phyloP scores from a whole-genome alignment of 1,140 invertebrate species.

The Tachypleus tridentatus region DNA sequence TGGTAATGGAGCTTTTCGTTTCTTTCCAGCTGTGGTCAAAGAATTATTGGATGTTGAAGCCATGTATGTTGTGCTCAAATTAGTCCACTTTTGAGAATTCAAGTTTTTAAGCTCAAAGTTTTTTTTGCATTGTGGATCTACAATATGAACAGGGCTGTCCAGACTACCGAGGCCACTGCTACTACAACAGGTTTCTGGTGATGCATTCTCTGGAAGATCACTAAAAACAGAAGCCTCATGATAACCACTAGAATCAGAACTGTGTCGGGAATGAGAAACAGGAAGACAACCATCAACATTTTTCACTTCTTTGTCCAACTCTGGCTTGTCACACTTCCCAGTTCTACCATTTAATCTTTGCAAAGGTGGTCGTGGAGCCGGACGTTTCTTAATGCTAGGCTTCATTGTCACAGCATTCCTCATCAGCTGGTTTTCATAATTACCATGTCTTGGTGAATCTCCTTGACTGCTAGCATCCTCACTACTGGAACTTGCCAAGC shows the following conservation, averaged over 20 bases:
- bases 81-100: too few species aligned
- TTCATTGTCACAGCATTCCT: constrained; percentile 20
- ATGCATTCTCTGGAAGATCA: neutral
- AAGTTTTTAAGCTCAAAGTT: too few species aligned
- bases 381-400: constrained; percentile 25
- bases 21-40: constrained; percentile 21
- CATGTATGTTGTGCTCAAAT: too few species aligned
- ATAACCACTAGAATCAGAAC: constrained; percentile 20
- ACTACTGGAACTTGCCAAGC: constrained; percentile 34
- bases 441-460: constrained; percentile 35
- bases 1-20: constrained; percentile 26
- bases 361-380: constrained; percentile 26
- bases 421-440: constrained; percentile 29
- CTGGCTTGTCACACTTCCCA: too few species aligned
- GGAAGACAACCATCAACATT: neutral
- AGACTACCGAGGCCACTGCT: neutral
- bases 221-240: constrained; percentile 14
- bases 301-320: too few species aligned
- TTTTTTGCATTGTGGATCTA: too few species aligned
- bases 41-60: constrained; percentile 18
- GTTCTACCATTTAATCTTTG: neutral
- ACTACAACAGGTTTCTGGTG: neutral
- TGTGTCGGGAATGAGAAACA: constrained; percentile 15
- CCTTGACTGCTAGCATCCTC: constrained; percentile 31
- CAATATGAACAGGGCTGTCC: neutral